Evolutionary conservation across 1,140 invertebrate species (phyloP).

Genomic region (Globodera rostochiensis): DNA sequence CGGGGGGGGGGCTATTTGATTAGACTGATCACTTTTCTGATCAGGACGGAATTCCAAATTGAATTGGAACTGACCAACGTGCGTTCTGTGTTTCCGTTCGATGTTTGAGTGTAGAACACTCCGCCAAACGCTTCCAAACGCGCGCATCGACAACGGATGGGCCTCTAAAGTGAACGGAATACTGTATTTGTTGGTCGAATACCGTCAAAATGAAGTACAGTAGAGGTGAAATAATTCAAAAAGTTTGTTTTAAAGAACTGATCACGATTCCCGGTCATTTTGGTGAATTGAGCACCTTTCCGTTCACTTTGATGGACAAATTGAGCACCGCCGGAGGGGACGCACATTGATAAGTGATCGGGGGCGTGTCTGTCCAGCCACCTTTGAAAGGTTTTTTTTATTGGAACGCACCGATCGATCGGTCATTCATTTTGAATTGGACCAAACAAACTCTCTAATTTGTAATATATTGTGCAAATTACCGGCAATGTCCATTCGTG

Average conservation of each 20-base stretch:
- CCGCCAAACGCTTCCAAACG: constrained; percentile 4
- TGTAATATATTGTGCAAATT: not conserved
- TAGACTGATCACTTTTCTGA: not conserved
- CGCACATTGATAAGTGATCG: constrained; percentile 49
- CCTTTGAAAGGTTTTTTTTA: constrained; percentile 20
- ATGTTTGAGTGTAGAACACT: constrained; percentile 18
- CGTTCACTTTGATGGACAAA: constrained; percentile 45
- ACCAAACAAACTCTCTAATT: constrained; percentile 43
- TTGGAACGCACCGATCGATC: too few species aligned
- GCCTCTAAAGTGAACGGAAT: not conserved
- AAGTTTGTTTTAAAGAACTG: not conserved
- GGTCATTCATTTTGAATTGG: not conserved
- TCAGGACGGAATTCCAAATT: too few species aligned
- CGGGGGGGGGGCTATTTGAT: not conserved
- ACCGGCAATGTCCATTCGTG: constrained; percentile 17
- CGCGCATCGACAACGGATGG: constrained; percentile 20
- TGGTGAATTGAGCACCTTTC: constrained; percentile 35
- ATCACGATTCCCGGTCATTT: not conserved
- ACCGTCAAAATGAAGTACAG: not conserved
- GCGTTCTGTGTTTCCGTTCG: not conserved
- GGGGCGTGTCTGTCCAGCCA: constrained; percentile 56
- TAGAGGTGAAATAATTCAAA: not conserved
- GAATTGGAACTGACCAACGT: constrained; percentile 10
- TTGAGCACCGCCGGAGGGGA: constrained; percentile 43
- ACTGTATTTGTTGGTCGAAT: not conserved